A percentile compares a stretch with the other conserved stretches of the same genome.
phyloP scores from a whole-genome alignment of 1,140 invertebrate genomes.

The Ridgeia piscesae region DNA sequence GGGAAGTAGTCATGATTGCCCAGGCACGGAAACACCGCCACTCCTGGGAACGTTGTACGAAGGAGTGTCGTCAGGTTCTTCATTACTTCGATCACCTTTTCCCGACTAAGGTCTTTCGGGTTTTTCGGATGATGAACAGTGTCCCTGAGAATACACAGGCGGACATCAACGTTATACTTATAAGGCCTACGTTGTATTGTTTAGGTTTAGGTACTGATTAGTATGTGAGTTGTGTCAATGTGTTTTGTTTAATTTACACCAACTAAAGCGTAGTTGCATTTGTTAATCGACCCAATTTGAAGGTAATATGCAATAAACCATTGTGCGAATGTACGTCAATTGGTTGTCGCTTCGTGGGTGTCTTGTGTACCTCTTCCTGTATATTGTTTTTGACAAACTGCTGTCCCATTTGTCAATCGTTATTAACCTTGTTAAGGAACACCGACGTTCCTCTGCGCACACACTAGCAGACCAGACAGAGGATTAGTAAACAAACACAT shows the following conservation, averaged over 20 bases:
- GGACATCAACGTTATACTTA: background rate
- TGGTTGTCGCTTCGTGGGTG: background rate
- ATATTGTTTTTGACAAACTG: too few species aligned
- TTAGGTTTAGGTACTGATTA: background rate
- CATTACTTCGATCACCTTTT: background rate
- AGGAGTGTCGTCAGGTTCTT: conserved; percentile 9
- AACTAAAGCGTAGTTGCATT: background rate
- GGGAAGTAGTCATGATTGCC: conserved; percentile 21
- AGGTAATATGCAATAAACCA: background rate
- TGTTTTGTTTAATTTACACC: background rate
- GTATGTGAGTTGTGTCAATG: background rate
- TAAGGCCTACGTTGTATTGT: background rate
- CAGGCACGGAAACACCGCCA: background rate
- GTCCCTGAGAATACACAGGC: background rate
- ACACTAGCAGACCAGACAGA: too few species aligned
- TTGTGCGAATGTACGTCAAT: background rate
- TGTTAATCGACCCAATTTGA: background rate
- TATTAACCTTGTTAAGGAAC: too few species aligned
- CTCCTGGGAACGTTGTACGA: background rate
- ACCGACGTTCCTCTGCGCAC: too few species aligned
- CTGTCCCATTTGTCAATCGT: too few species aligned
- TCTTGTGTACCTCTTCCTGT: background rate
- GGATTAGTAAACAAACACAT: too few species aligned
- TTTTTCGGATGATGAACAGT: background rate
- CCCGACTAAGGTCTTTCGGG: background rate